Evolutionary conservation across 2,888 invertebrate species (phyloP), one percentile per base, ranked within the genome.

Genomic region (Aporophyla nigra): DNA sequence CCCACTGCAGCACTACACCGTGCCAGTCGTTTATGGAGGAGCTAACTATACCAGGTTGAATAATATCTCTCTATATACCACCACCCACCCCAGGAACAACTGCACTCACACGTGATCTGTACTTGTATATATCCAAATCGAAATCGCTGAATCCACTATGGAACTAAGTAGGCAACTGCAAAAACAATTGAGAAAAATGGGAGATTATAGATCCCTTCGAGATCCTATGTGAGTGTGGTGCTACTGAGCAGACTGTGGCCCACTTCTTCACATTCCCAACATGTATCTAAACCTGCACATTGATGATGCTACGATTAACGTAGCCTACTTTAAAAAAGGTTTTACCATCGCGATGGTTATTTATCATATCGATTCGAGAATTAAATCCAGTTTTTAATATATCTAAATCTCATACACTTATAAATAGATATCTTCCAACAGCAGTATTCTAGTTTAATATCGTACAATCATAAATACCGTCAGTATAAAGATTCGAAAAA

Each of bases 11-110:
- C 87, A 94, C 82, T 90, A 92, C 66, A 90, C 92, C 0, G 89
- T 95, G 10, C 95, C 95, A 10, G 88, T 95, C 53, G 95, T 95
- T 0, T 95, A 88, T 78, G 95, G 95, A n/a, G 93, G 89, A 6
- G 95, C 95, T 24, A 93, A 95, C 76, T 95, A 95, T 78, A 90
- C 93, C n/a, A 93, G 95, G 95, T 94, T 71, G 1, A 54, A 53
- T 14, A 65, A 21, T 2, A 61, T 19, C 16, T 40, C 16, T 27
- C 27, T 53, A 46, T 46, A 46, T 53, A 46, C 19, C 27, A 27
- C n/a, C 14, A 19, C 2, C 3, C 16, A 46, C 3, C 1, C 16
- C 3, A 33, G n/a, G 4, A 56, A 16, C 4, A 16, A 4, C 16
- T 46, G 21, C 43, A 27, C 16, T 16, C 43, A 27, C 5, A 40